Base-by-base conservation (phyloP, 2,888 invertebrate species). In the Andricus curvator region DNA sequence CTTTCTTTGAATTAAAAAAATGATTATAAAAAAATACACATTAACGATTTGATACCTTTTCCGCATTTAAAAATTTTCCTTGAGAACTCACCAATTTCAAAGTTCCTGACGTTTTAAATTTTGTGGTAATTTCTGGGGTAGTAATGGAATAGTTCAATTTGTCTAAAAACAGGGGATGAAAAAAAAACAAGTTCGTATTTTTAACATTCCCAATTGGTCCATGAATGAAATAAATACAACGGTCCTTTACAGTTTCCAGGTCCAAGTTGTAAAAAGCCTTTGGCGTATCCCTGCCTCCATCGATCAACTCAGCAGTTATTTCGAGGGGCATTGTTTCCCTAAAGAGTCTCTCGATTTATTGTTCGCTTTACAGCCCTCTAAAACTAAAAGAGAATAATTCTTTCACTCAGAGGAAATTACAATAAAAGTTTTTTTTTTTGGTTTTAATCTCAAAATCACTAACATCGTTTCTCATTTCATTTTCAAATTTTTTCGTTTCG, bases 231-330 rank as follows among this genome's bases (percentile, higher is more conserved):
- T 51, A 51, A 20, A 51, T 51, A 51, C 20, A 51, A 20, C 17
- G 5, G 2, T 51, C 51, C 13, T 25, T 17, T 33, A 25, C 22
- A 64, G 29, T 64, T 64, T 25, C 15, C 25, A 22, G 6, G 2
- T 29, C 33, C 15, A n/a, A 66, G 29, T 33, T 66, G 15, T 66
- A 33, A 44, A 67, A 22, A 44, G 67, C 67, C 44, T 67, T 67
- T 67, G n/a, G 41, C 67, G 67, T 41, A 37, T 41, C 37, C n/a
- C 11, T 67, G n/a, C 20, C 48, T 44, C 15, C 25, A 68, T 68
- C 68, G 68, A 68, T 68, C 48, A 68, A 68, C 68, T 68, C 68
- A 68, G 68, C 68, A 68, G 48, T 68, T 68, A 68, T 68, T 68
- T 68, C 44, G 48, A 68, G 68, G 68, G 68, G 44, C 68, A 68